Percentiles rank a stretch among this genome's conserved stretches.
Conservation (phyloP, 35 echinoderm and acorn worm genomes). For the Stichopus chloronotus region DNA sequence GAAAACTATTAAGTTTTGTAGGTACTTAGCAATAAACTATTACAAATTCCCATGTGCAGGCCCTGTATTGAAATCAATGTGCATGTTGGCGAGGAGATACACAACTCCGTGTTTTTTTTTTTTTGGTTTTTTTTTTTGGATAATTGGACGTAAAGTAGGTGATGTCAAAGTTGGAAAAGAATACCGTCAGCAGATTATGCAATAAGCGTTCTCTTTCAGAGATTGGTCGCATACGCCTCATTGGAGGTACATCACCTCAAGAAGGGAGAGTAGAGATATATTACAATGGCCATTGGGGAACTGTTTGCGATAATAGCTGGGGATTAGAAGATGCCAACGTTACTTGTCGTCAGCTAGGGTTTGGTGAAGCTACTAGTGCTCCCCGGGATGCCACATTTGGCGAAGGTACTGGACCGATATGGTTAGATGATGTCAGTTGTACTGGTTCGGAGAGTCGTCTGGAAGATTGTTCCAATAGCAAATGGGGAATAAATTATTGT, state of each 20-base stretch:
- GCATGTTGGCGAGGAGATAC: too few species aligned
- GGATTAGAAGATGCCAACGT: slow-evolving; percentile 42
- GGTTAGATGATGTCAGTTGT: slow-evolving; percentile 51
- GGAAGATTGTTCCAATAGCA: slow-evolving; percentile 16
- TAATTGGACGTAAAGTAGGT: too few species aligned
- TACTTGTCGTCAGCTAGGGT: slow-evolving; percentile 59
- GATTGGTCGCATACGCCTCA: slow-evolving; percentile 33
- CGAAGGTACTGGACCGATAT: slow-evolving; percentile 38
- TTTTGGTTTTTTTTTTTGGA: too few species aligned
- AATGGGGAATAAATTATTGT: slow-evolving; percentile 41
- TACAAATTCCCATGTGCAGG: too few species aligned
- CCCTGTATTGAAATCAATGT: too few species aligned
- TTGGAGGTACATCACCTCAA: not conserved
- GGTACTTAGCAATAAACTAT: too few species aligned
- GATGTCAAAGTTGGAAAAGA: too few species aligned
- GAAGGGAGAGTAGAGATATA: slow-evolving; percentile 70
- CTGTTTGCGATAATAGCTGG: slow-evolving; percentile 63
- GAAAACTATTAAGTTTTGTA: too few species aligned
- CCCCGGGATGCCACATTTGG: slow-evolving; percentile 14
- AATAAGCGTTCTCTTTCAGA: not conserved
- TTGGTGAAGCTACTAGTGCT: not conserved
- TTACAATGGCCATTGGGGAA: slow-evolving; percentile 56
- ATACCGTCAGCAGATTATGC: too few species aligned
- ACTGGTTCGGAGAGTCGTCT: slow-evolving; percentile 7
- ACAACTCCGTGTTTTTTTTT: too few species aligned